Conservation (phyloP, 2,888 invertebrate genomes). For the Stenodema calcarata region DNA sequence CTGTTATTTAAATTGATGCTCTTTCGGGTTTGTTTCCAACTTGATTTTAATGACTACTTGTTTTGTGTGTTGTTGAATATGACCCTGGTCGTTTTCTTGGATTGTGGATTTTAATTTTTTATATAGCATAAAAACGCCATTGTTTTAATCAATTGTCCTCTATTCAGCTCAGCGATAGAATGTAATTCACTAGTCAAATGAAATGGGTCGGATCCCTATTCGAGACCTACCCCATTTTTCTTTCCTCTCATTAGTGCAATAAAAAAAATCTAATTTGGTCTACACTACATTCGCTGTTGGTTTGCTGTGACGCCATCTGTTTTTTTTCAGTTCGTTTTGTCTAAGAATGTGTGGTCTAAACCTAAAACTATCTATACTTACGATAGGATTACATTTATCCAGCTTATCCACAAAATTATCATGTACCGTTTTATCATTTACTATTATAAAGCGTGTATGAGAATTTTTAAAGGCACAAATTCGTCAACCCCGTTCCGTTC, state of each 20-base stretch:
- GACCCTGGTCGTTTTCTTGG: neutral
- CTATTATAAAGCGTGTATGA: neutral
- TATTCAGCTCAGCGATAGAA: neutral
- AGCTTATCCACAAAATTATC: neutral
- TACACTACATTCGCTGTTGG: neutral
- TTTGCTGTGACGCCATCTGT: neutral
- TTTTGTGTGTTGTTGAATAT: slow-evolving; percentile 7
- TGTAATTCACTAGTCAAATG: slow-evolving; percentile 17
- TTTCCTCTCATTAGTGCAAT: slow-evolving; percentile 27
- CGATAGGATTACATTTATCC: neutral
- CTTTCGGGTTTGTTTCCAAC: neutral
- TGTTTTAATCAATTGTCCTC: neutral
- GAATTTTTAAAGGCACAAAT: neutral
- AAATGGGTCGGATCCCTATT: neutral
- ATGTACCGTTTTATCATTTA: too few relatives aligned
- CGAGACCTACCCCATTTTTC: neutral
- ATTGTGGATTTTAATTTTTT: slow-evolving; percentile 11
- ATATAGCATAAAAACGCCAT: slow-evolving; percentile 26
- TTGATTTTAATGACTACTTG: neutral
- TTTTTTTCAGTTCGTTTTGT: neutral
- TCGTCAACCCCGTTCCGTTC: neutral
- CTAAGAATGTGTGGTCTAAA: neutral
- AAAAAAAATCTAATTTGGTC: neutral
- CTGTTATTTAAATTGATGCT: neutral
- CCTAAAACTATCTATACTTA: neutral